Conservation (phyloP, 2,888 invertebrate genomes). For the Macropis europaea region DNA sequence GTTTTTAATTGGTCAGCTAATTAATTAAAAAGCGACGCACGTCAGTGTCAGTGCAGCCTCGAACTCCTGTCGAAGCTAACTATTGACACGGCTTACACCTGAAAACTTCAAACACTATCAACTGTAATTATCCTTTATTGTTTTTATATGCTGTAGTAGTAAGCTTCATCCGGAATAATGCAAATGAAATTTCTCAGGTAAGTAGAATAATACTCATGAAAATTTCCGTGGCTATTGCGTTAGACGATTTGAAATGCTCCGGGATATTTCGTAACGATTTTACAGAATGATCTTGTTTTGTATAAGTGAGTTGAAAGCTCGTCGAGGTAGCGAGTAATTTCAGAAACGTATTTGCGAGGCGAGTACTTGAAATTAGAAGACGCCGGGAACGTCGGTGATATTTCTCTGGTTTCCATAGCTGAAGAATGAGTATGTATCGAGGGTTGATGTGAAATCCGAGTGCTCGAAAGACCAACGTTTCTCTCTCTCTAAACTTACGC, state of each 20-base stretch:
- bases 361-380: constrained; percentile 20
- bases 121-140: too few relatives aligned
- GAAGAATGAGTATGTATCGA: background rate
- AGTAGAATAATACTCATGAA: background rate
- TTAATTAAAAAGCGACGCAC: too few relatives aligned
- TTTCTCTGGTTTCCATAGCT: constrained; percentile 6
- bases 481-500: constrained; percentile 1
- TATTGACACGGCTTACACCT: too few relatives aligned
- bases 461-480: constrained; percentile 13
- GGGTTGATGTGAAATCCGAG: background rate
- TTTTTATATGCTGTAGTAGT: too few relatives aligned
- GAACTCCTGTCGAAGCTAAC: too few relatives aligned
- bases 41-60: too few relatives aligned
- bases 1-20: too few relatives aligned
- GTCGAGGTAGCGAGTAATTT: background rate
- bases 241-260: background rate
- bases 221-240: background rate
- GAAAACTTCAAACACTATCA: too few relatives aligned
- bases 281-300: background rate
- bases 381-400: background rate
- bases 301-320: background rate
- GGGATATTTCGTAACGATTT: background rate
- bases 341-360: background rate
- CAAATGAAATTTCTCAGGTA: too few relatives aligned
- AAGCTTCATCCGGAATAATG: too few relatives aligned